Conservation (phyloP, 2,797 vertebrate species). For the Pterois miles region DNA sequence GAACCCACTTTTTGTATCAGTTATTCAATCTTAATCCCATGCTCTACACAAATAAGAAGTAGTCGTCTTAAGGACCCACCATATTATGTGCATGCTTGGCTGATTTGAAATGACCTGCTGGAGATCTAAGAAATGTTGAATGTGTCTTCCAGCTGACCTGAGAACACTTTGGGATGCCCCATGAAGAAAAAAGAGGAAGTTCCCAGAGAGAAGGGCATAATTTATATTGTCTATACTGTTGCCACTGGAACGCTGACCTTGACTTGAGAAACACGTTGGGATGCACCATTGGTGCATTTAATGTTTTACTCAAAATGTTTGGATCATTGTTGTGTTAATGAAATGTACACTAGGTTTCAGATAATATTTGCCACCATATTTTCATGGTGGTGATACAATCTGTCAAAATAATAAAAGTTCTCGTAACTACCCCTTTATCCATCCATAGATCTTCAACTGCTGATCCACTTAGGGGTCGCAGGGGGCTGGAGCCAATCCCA, state of each 20-base stretch:
- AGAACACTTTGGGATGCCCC: not conserved
- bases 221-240: not conserved
- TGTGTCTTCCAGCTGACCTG: not conserved
- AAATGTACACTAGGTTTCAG: not conserved
- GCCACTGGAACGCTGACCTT: not conserved
- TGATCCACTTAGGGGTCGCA: too few relatives aligned
- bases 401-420: slow-evolving; percentile 10
- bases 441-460: too few relatives aligned
- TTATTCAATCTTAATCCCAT: not conserved
- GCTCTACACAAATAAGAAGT: too few relatives aligned
- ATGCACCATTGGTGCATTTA: not conserved
- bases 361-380: slow-evolving; percentile 7
- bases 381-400: not conserved
- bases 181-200: not conserved
- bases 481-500: too few relatives aligned
- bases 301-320: not conserved
- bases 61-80: too few relatives aligned
- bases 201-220: not conserved
- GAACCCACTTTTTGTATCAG: not conserved
- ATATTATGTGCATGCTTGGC: not conserved
- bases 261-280: not conserved
- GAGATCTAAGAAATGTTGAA: slow-evolving; percentile 2
- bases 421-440: not conserved
- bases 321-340: not conserved
- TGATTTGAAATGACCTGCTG: not conserved